Percentiles rank a stretch among this genome's conserved stretches.
Evolutionary conservation across 2,888 invertebrate species (phyloP).

Genomic region (Andrena praecox): DNA sequence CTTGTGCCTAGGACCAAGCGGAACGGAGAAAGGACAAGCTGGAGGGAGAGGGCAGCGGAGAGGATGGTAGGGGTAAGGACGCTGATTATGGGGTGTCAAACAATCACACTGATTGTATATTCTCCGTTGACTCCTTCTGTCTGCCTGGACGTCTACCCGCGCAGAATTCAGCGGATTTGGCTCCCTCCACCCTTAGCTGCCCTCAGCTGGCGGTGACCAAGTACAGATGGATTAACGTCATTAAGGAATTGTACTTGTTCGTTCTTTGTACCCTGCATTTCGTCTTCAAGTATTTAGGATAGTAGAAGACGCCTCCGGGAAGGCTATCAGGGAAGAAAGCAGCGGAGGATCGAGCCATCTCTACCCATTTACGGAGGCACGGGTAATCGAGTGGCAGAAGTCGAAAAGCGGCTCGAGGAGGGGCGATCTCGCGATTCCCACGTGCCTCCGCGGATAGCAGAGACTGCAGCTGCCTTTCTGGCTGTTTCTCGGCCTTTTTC

Average conservation of each 20-base stretch:
- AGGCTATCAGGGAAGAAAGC: no score
- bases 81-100: constrained; percentile 85
- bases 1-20: constrained; percentile 15
- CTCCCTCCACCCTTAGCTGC: constrained; percentile 49
- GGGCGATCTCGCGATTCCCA: constrained; percentile 80
- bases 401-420: constrained; percentile 39
- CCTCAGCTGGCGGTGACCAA: background rate
- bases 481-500: constrained; percentile 62
- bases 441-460: constrained; percentile 73
- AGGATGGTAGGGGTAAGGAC: constrained; percentile 79
- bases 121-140: constrained; percentile 77
- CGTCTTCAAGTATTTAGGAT: no score
- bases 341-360: constrained; percentile 44
- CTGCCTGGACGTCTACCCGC: constrained; percentile 72
- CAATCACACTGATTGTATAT: constrained; percentile 85
- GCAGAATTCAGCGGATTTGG: constrained; percentile 58
- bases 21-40: constrained; percentile 56
- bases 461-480: constrained; percentile 73
- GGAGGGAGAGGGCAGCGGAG: constrained; percentile 59
- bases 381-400: constrained; percentile 68
- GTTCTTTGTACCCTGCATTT: no score
- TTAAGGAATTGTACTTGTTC: no score
- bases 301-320: no score
- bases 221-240: background rate
- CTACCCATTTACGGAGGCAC: constrained; percentile 80